These are phyloP conservation scores for Colinus virginianus DNA, from an alignment of 2,113 vertebrate species.

Conservation along the genomic window DNA sequence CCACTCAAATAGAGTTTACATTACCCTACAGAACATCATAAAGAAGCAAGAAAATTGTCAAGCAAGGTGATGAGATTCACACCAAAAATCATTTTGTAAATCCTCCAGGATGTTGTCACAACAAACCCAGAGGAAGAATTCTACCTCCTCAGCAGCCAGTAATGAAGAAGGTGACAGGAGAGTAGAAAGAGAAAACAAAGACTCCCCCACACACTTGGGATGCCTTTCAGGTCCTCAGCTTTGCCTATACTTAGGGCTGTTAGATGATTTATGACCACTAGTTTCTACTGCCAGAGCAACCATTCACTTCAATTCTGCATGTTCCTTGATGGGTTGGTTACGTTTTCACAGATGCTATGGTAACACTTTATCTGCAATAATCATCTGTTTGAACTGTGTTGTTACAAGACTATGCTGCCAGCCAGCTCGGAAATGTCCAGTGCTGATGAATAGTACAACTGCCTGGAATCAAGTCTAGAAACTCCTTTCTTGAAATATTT, in stretches of 20 bases:
- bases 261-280: constrained; percentile 29
- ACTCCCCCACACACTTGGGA: background rate
- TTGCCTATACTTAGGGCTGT: constrained; percentile 11
- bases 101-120: constrained; percentile 49
- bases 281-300: constrained; percentile 17
- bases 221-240: constrained; percentile 2
- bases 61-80: constrained; percentile 68
- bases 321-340: constrained; percentile 30
- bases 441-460: background rate
- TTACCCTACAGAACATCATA: constrained; percentile 20
- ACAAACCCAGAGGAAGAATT: constrained; percentile 66
- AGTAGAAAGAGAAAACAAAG: background rate
- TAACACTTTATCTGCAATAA: constrained; percentile 22
- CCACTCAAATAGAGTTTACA: constrained; percentile 47
- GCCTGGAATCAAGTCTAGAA: background rate
- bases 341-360: constrained; percentile 47
- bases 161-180: constrained; percentile 37
- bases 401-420: background rate
- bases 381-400: background rate
- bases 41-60: constrained; percentile 58
- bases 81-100: constrained; percentile 63
- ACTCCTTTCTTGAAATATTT: background rate
- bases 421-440: background rate
- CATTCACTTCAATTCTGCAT: constrained; percentile 25
- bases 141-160: background rate